Evolutionary conservation across 2,113 vertebrate species (phyloP).

Genomic region (Muntiacus reevesi): DNA sequence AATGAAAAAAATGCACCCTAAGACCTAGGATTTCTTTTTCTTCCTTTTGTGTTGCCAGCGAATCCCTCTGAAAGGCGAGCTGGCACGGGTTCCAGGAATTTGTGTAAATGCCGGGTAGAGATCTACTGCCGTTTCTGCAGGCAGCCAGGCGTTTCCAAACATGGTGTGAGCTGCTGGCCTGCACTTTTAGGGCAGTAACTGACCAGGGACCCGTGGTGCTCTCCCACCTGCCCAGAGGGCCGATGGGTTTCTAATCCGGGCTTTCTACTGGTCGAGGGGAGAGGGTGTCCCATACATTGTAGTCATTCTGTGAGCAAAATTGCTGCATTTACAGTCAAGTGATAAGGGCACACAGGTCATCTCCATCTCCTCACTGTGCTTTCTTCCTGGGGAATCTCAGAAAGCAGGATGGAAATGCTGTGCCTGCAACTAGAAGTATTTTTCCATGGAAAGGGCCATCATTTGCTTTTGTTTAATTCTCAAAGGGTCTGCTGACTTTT

Average conservation of each 20-base stretch:
- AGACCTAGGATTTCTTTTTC: conserved; percentile 36
- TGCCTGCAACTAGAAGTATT: background rate
- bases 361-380: too few species aligned
- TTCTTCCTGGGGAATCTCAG: background rate
- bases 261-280: background rate
- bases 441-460: background rate
- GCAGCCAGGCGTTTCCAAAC: conserved; percentile 46
- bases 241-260: background rate
- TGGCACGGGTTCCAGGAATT: conserved; percentile 73
- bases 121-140: background rate
- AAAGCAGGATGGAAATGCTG: background rate
- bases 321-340: background rate
- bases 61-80: conserved; percentile 61
- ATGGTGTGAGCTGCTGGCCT: background rate
- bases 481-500: background rate
- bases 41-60: conserved; percentile 68
- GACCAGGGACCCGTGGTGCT: background rate
- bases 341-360: too few species aligned
- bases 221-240: background rate
- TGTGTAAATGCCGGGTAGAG: conserved; percentile 17
- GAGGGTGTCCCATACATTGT: background rate
- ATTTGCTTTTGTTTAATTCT: background rate
- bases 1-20: conserved; percentile 33
- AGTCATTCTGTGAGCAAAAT: background rate
- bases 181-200: background rate